phyloP scores from a whole-genome alignment of 2,797 vertebrate species.

The Novumbra hubbsi region DNA sequence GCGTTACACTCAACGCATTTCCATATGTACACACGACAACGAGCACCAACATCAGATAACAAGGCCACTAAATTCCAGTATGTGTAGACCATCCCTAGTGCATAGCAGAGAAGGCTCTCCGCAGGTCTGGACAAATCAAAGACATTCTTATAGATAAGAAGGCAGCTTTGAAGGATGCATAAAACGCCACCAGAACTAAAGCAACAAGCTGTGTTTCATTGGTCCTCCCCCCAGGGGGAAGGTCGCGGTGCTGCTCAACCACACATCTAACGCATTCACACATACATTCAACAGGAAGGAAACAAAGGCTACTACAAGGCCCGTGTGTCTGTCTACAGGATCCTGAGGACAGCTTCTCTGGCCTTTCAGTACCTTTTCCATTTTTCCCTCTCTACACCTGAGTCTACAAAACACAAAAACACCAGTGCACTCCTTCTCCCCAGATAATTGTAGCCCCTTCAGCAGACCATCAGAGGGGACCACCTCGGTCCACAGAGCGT shows the following conservation, averaged over 20 bases:
- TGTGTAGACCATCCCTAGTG: conserved; percentile 68
- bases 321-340: conserved; percentile 43
- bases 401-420: conserved; percentile 53
- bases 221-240: conserved; percentile 18
- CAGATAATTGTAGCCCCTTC: conserved; percentile 18
- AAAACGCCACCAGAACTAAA: conserved; percentile 34
- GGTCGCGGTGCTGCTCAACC: conserved; percentile 39
- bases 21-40: conserved; percentile 26
- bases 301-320: conserved; percentile 61
- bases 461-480: not conserved
- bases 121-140: conserved; percentile 44
- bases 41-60: conserved; percentile 47
- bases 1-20: not conserved
- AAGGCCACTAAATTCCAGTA: conserved; percentile 75
- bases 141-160: conserved; percentile 60
- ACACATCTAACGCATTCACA: conserved; percentile 53
- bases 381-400: conserved; percentile 58
- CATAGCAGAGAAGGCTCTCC: conserved; percentile 58
- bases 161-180: conserved; percentile 64
- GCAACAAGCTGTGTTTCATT: conserved; percentile 36
- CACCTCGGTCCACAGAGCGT: not conserved
- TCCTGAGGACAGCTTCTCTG: conserved; percentile 35
- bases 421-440: not conserved
- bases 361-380: conserved; percentile 59
- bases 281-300: conserved; percentile 74